Percentiles rank a stretch among this genome's conserved stretches.
Evolutionary conservation across 1,140 invertebrate species (phyloP).

Genomic region (Heliconius nattereri): DNA sequence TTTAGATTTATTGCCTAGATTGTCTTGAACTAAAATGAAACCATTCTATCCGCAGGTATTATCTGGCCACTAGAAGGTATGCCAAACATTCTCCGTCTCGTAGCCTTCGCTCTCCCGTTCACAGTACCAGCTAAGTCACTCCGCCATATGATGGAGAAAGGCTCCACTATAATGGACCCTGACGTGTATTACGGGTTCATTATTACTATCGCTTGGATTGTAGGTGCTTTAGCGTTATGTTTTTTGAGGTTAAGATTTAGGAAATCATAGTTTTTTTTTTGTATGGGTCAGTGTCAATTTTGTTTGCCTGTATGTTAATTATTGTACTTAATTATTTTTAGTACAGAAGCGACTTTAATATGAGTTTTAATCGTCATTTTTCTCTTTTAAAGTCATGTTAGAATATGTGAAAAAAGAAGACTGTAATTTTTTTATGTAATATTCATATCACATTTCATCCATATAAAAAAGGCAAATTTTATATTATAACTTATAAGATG

Average conservation of each 20-base stretch:
- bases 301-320: background rate
- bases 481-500: background rate
- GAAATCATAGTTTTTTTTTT: slow-evolving; percentile 51
- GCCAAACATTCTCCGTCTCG: slow-evolving; percentile 80
- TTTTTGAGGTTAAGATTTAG: slow-evolving; percentile 59
- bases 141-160: slow-evolving; percentile 84
- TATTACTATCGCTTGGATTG: slow-evolving; percentile 82
- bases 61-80: slow-evolving; percentile 95
- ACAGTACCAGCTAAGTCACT: slow-evolving; percentile 85
- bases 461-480: background rate
- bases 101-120: slow-evolving; percentile 84
- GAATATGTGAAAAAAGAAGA: no score
- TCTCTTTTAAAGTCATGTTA: no score
- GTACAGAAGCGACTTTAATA: background rate
- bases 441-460: no score
- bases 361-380: no score
- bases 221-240: slow-evolving; percentile 59
- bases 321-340: background rate
- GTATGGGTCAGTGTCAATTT: no score
- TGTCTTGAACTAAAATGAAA: background rate
- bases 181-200: slow-evolving; percentile 84
- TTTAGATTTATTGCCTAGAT: no score
- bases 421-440: no score
- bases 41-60: slow-evolving; percentile 84
- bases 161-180: slow-evolving; percentile 79